Percentiles rank a stretch among this genome's conserved stretches.
These are phyloP conservation scores for Drosophila imparisetae DNA, from an alignment of 2,888 invertebrate species.

Conservation along the genomic window DNA sequence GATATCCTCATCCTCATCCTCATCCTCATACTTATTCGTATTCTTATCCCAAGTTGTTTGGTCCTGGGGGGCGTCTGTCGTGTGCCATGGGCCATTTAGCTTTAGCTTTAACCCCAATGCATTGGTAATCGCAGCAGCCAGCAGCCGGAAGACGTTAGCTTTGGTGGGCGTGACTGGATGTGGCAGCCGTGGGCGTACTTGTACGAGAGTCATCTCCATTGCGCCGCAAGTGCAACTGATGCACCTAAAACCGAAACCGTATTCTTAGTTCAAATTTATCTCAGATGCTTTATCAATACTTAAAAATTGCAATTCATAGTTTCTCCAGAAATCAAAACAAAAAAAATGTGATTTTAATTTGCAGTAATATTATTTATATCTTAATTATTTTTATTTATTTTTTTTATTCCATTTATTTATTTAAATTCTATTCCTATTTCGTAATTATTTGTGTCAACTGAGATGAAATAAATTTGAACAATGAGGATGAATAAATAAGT, in stretches of 20 bases:
- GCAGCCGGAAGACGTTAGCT: background rate
- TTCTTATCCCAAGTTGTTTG: constrained; percentile 24
- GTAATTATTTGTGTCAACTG: background rate
- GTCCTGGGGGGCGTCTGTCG: constrained; percentile 29
- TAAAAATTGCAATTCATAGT: too few species aligned
- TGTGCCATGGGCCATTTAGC: constrained; percentile 80
- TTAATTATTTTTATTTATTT: background rate
- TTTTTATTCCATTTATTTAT: too few species aligned
- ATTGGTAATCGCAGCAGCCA: background rate
- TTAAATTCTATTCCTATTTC: background rate
- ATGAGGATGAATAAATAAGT: background rate
- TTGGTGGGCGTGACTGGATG: constrained; percentile 1
- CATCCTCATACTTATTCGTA: background rate
- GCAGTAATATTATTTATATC: background rate
- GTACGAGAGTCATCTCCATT: background rate
- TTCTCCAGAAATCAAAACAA: too few species aligned
- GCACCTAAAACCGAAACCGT: background rate
- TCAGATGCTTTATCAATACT: background rate
- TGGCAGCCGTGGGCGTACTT: constrained; percentile 10
- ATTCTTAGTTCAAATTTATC: background rate
- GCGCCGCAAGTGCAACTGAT: constrained; percentile 7
- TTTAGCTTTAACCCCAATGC: constrained; percentile 48
- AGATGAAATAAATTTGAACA: background rate
- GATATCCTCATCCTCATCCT: constrained; percentile 2
- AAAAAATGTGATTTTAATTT: too few species aligned